Base-by-base conservation (phyloP, 2,888 invertebrate genomes). In the Pandemis corylana region DNA sequence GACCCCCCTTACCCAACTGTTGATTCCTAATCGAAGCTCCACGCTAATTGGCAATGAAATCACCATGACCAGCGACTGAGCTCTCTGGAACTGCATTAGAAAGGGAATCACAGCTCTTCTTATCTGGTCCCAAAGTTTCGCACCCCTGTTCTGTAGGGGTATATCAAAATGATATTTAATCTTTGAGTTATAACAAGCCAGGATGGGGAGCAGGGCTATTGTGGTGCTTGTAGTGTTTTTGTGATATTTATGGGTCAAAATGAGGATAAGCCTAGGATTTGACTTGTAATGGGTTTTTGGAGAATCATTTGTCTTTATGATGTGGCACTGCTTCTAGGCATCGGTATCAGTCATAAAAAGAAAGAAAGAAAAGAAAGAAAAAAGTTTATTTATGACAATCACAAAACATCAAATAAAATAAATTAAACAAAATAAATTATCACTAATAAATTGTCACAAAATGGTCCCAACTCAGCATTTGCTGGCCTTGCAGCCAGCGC, bases 191-290 rank as follows among this genome's bases (percentile, higher is more conserved):
- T 89, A 87, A 87, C 87, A 87, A 86, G 85, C 81, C 83, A 10
- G 44, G 87, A 86, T 87, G 82, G 91, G 92, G 92, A 89, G 85
- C 88, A 89, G 89, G 89, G 89, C 84, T 89, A 87, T 92, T 90
- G 90, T 86, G 85, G 87, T 82, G 68, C 81, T 82, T 79, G 82
- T 80, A 80, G 83, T 88, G 91, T 92, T 92, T 92, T 87, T 83
- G 83, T 84, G 83, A 81, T 85, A 84, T 83, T 71, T 75, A 75
- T 75, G 70, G 75, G 75, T 75, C 75, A 71, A 75, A 53, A 75
- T 67, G 75, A 66, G 62, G 70, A 67, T 75, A 67, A 71, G 62
- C 71, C 71, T 10, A 20, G 67, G 67, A 71, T 74, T 71, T 71
- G 53, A 62, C 71, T 62, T 36, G 71, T 75, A 75, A 75, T 75